phyloP scores from a whole-genome alignment of 1,140 invertebrate species.

The Cardiocondyla obscurior region DNA sequence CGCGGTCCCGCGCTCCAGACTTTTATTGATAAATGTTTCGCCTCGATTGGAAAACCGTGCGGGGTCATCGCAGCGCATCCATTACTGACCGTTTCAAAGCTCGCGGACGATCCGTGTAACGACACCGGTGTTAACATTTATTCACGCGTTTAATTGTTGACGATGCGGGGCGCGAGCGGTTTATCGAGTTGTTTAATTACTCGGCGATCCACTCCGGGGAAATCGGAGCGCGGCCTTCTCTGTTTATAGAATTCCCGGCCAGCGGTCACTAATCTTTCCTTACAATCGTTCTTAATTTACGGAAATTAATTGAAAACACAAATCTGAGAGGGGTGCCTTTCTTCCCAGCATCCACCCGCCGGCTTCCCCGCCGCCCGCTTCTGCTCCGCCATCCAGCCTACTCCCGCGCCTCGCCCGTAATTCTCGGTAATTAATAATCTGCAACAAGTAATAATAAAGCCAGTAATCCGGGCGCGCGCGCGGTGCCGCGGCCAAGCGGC shows the following conservation, averaged over 20 bases:
- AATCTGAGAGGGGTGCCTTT: conserved; percentile 77
- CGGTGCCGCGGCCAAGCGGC: conserved; percentile 74
- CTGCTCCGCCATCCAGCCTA: conserved; percentile 23
- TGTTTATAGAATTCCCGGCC: conserved; percentile 56
- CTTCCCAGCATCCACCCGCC: conserved; percentile 60
- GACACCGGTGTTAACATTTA: not conserved
- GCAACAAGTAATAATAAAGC: conserved; percentile 84
- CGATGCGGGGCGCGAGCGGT: not conserved
- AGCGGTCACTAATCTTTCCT: conserved; percentile 70
- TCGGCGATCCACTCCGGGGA: not conserved
- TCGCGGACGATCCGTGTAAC: not conserved
- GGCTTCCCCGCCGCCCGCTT: not conserved
- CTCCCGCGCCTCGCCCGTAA: conserved; percentile 72
- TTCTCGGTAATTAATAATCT: conserved; percentile 84
- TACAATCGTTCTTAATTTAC: conserved; percentile 79
- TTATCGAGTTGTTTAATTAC: conserved; percentile 47
- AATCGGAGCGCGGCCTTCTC: conserved; percentile 9
- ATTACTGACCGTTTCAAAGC: conserved; percentile 3
- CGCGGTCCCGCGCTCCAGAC: not conserved
- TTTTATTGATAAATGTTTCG: conserved; percentile 40
- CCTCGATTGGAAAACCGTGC: conserved; percentile 29
- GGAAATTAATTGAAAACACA: conserved; percentile 82
- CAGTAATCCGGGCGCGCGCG: conserved; percentile 81
- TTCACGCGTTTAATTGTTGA: conserved; percentile 1
- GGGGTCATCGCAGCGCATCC: conserved; percentile 7